These are phyloP conservation scores for Eristalis intricaria DNA, from an alignment of 2,888 invertebrate species.

Conservation along the genomic window DNA sequence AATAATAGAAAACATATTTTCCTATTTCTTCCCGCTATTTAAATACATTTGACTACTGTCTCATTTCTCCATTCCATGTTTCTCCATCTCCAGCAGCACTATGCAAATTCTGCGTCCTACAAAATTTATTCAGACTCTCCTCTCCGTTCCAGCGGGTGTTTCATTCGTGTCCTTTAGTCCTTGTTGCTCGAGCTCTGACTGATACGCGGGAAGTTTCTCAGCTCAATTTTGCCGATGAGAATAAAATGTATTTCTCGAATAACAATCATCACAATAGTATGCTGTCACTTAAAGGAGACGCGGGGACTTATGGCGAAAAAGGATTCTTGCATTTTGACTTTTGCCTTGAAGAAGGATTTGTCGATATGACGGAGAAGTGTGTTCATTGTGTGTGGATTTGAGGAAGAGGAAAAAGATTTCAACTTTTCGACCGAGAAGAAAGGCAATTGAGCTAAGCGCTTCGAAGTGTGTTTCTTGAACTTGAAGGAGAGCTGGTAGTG, in stretches of 20 bases:
- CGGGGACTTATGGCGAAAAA: slow-evolving; percentile 6
- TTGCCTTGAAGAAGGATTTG: background rate
- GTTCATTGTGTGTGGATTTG: background rate
- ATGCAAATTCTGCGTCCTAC: slow-evolving; percentile 46
- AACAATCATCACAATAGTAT: slow-evolving; percentile 47
- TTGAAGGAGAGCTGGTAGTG: background rate
- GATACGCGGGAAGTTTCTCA: slow-evolving; percentile 31
- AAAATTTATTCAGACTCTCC: slow-evolving; percentile 31
- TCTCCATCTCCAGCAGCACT: background rate
- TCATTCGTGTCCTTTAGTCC: slow-evolving; percentile 20
- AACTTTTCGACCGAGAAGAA: background rate
- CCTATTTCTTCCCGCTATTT: slow-evolving; percentile 9
- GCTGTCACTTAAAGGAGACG: slow-evolving; percentile 38
- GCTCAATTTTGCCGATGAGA: slow-evolving; percentile 31
- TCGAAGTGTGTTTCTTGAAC: background rate
- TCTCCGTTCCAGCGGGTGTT: background rate
- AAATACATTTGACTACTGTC: slow-evolving; percentile 44
- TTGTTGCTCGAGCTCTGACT: slow-evolving; percentile 40
- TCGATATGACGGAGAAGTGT: background rate
- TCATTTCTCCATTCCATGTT: background rate
- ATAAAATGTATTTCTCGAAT: slow-evolving; percentile 7
- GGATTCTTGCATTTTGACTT: background rate
- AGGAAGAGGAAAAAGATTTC: background rate
- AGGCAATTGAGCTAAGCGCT: background rate
- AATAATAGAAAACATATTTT: slow-evolving; percentile 58